Evolutionary conservation across 2,797 vertebrate species (phyloP).

Genomic region (Pteronotus mesoamericanus): DNA sequence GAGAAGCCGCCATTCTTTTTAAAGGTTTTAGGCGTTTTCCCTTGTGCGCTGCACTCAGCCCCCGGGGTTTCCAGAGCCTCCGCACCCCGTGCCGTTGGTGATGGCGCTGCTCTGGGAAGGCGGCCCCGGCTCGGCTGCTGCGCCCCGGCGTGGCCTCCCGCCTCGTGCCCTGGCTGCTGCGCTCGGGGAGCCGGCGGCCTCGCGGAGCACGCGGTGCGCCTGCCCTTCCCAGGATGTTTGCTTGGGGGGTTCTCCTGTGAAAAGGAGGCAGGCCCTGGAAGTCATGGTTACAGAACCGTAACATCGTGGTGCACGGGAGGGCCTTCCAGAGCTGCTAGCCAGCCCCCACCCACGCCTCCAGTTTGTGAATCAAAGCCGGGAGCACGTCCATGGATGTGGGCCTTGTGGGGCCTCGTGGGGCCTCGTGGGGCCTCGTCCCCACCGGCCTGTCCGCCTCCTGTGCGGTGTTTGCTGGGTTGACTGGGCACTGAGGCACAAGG

Average conservation of each 20-base stretch:
- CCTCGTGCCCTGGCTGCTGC: no score
- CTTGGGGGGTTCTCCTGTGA: neutral
- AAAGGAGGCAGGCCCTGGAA: neutral
- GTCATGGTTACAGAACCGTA: rapidly evolving
- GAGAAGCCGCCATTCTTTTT: conserved; percentile 62
- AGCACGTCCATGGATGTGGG: neutral
- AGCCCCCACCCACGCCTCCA: rapidly evolving
- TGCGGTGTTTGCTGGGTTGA: neutral
- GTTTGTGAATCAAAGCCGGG: neutral
- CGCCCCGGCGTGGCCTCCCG: neutral
- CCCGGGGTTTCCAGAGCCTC: conserved; percentile 14
- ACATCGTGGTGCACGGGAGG: rapidly evolving
- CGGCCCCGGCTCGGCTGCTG: conserved; percentile 44
- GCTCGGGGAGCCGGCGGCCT: neutral
- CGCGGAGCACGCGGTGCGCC: rapidly evolving
- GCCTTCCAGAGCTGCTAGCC: neutral
- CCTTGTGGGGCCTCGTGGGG: no score
- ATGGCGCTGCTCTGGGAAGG: conserved; percentile 55
- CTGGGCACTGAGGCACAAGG: rapidly evolving
- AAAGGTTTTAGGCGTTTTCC: conserved; percentile 17
- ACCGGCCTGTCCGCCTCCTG: no score
- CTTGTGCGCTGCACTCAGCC: neutral
- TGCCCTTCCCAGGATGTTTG: rapidly evolving
- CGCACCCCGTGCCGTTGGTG: rapidly evolving
- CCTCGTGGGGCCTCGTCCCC: neutral